These are phyloP conservation scores for Pollenia griseotomentosa DNA, from an alignment of 2,888 invertebrate genomes.

Conservation along the genomic window DNA sequence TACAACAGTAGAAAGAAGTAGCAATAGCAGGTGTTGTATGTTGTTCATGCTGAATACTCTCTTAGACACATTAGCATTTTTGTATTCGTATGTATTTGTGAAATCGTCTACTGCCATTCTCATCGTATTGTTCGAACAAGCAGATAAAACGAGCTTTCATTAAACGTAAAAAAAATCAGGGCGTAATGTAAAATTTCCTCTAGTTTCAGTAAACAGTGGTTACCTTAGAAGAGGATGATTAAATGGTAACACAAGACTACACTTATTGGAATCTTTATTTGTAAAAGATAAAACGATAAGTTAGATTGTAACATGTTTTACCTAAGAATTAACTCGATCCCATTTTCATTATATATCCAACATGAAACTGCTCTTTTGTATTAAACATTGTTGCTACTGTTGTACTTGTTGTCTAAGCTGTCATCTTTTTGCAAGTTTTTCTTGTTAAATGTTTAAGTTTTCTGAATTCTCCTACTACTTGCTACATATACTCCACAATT, in stretches of 20 bases:
- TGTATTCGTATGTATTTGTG: slow-evolving; percentile 17
- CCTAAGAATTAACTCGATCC: neutral
- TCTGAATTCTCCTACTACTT: neutral
- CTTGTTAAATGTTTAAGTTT: slow-evolving; percentile 32
- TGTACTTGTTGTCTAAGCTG: slow-evolving; percentile 51
- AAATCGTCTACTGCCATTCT: slow-evolving; percentile 30
- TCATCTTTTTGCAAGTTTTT: slow-evolving; percentile 59
- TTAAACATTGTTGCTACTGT: slow-evolving; percentile 17
- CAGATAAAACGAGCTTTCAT: neutral
- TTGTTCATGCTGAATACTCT: slow-evolving; percentile 38
- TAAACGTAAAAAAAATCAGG: slow-evolving; percentile 5
- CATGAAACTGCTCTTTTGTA: slow-evolving; percentile 30
- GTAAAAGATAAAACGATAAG: neutral
- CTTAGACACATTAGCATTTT: slow-evolving; percentile 60
- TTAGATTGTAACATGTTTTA: neutral
- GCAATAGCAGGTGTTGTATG: slow-evolving; percentile 63
- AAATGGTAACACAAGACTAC: too few relatives aligned
- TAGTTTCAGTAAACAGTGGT: neutral
- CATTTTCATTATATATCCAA: neutral
- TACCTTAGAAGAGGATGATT: too few relatives aligned
- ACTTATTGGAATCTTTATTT: too few relatives aligned
- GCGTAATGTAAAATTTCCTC: neutral
- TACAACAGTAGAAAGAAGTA: slow-evolving; percentile 34
- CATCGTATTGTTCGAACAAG: neutral
- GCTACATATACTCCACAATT: neutral